phyloP scores from a whole-genome alignment of 2,888 invertebrate genomes.

The Sinelater perroti region DNA sequence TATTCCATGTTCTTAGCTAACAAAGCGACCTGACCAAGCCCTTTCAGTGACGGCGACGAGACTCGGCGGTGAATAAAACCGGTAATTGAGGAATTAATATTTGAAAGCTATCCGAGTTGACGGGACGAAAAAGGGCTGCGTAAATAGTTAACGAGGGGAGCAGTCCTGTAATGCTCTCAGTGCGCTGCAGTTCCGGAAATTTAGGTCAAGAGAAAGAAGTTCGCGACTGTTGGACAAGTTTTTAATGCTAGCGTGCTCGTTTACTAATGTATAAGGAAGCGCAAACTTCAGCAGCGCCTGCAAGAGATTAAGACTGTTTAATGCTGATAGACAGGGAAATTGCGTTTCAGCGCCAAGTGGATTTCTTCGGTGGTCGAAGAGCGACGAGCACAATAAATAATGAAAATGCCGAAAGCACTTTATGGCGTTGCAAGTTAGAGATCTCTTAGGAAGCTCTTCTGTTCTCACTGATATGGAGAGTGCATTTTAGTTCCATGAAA shows the following conservation, averaged over 20 bases:
- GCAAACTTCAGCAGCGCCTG: constrained; percentile 20
- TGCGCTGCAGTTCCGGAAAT: constrained; percentile 36
- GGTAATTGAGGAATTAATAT: constrained; percentile 63
- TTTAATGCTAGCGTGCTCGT: constrained; percentile 33
- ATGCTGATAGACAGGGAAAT: constrained; percentile 29
- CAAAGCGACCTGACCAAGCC: constrained; percentile 36
- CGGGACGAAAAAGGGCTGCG: constrained; percentile 47
- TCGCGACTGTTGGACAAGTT: constrained; percentile 31
- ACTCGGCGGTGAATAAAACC: constrained; percentile 54
- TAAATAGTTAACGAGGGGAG: constrained; percentile 48
- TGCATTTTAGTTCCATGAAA: too few relatives aligned
- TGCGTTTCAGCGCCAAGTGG: constrained; percentile 10
- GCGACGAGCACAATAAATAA: constrained; percentile 1
- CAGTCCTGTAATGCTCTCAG: constrained; percentile 51
- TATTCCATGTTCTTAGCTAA: constrained; percentile 39
- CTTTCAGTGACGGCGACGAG: constrained; percentile 35
- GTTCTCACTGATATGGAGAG: too few relatives aligned
- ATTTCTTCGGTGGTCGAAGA: neutral
- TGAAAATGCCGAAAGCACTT: neutral
- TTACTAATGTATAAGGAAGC: constrained; percentile 31
- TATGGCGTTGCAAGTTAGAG: too few relatives aligned
- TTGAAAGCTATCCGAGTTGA: constrained; percentile 56
- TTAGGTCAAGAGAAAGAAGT: constrained; percentile 36
- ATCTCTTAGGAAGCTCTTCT: too few relatives aligned
- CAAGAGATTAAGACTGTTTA: constrained; percentile 23